These are phyloP conservation scores for Peromyscus melanophrys DNA, from an alignment of 2,797 vertebrate genomes.

Conservation along the genomic window DNA sequence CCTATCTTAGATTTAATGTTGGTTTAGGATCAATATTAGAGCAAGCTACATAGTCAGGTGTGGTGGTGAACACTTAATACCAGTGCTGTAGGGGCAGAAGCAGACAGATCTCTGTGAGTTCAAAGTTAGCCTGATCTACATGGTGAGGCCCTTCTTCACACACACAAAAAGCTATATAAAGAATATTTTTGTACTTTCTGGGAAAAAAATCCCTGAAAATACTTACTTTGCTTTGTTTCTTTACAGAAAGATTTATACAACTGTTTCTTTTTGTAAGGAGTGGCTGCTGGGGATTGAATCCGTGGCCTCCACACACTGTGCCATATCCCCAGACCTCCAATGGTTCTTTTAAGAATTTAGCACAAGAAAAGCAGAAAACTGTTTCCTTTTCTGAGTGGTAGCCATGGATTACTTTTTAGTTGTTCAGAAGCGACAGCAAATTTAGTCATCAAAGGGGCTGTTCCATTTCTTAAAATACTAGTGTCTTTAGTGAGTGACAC, in stretches of 20 bases:
- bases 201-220: neutral
- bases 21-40: neutral
- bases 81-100: neutral
- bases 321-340: neutral
- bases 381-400: conserved; percentile 16
- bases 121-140: neutral
- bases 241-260: neutral
- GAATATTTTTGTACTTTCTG: neutral
- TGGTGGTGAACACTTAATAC: neutral
- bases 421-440: neutral
- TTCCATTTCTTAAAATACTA: neutral
- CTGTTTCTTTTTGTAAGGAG: neutral
- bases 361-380: neutral
- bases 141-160: neutral
- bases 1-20: neutral
- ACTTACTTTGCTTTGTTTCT: conserved; percentile 23
- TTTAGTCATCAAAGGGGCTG: neutral
- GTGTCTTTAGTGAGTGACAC: neutral
- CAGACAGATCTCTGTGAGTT: neutral
- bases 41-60: neutral
- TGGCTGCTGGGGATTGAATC: neutral
- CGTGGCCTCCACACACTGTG: neutral
- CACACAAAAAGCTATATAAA: neutral
- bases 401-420: neutral
- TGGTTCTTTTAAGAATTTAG: conserved; percentile 37